Evolutionary conservation across 2,888 invertebrate genomes (phyloP).

Genomic region (Harpagoxenus sublaevis): DNA sequence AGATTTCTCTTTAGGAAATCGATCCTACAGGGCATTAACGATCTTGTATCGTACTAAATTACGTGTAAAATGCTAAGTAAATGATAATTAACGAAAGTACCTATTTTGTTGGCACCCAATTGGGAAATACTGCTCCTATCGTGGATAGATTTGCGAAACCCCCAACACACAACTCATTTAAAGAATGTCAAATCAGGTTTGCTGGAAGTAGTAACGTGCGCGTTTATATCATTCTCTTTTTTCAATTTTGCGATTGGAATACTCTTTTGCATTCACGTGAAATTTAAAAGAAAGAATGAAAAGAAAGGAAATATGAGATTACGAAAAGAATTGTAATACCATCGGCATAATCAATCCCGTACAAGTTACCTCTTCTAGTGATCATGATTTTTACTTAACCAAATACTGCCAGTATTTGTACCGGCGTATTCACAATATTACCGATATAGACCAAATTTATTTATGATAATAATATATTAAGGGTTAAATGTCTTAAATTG

Average conservation of each 20-base stretch:
- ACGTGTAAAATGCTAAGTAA: conserved; percentile 20
- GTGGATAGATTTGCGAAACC: conserved; percentile 79
- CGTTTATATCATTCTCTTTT: conserved; percentile 64
- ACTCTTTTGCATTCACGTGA: conserved; percentile 25
- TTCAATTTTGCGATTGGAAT: conserved; percentile 44
- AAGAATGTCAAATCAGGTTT: conserved; percentile 79
- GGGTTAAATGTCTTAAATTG: conserved; percentile 83
- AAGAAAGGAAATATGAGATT: conserved; percentile 40
- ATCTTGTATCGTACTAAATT: conserved; percentile 16
- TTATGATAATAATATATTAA: conserved; percentile 86
- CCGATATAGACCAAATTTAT: conserved; percentile 86
- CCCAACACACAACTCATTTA: conserved; percentile 78
- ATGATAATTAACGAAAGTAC: conserved; percentile 14
- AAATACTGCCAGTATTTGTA: conserved; percentile 85
- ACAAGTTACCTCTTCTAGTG: conserved; percentile 78
- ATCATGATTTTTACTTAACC: conserved; percentile 82
- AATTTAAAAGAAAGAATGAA: conserved; percentile 19
- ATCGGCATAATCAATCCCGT: conserved; percentile 56
- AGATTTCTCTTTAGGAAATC: not conserved
- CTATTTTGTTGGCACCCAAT: conserved; percentile 1
- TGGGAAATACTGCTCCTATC: conserved; percentile 59
- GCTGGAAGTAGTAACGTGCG: conserved; percentile 77
- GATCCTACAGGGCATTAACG: conserved; percentile 27
- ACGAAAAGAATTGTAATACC: conserved; percentile 26
- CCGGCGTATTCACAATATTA: conserved; percentile 86